These are phyloP conservation scores for Cryptotermes secundus DNA, from an alignment of 1,140 invertebrate species.

Conservation along the genomic window DNA sequence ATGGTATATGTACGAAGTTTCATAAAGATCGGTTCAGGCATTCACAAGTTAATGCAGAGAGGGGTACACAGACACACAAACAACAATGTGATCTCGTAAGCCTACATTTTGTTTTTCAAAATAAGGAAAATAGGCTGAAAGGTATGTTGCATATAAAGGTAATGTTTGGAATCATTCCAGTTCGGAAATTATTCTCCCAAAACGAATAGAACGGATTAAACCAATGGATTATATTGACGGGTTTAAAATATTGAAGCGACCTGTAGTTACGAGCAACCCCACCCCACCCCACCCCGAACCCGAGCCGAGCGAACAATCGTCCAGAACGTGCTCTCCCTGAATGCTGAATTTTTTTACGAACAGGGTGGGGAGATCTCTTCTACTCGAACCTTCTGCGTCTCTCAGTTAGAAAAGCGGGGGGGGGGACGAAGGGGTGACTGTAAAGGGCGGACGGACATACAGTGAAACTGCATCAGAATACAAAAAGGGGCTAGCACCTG, in stretches of 20 bases:
- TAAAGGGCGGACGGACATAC: neutral
- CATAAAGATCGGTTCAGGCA: no score
- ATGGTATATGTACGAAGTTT: no score
- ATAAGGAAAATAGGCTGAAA: neutral
- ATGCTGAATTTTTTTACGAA: slow-evolving; percentile 15
- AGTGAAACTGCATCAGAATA: neutral
- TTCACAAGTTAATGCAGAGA: no score
- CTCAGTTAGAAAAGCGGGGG: neutral
- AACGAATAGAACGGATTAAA: neutral
- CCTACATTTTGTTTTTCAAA: neutral
- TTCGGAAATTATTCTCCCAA: neutral
- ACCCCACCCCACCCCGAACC: neutral
- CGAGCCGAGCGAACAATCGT: neutral
- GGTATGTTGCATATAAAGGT: neutral
- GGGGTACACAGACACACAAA: no score
- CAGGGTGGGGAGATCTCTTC: neutral
- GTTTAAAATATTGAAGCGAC: slow-evolving; percentile 11
- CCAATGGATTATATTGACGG: neutral
- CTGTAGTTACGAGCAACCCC: neutral
- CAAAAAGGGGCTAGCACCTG: slow-evolving; percentile 1
- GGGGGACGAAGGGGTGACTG: neutral
- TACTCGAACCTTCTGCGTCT: neutral
- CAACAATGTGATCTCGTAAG: no score
- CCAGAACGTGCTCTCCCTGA: neutral
- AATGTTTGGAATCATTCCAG: neutral